phyloP scores from a whole-genome alignment of 2,797 vertebrate species.

The Urophycis tenuis region DNA sequence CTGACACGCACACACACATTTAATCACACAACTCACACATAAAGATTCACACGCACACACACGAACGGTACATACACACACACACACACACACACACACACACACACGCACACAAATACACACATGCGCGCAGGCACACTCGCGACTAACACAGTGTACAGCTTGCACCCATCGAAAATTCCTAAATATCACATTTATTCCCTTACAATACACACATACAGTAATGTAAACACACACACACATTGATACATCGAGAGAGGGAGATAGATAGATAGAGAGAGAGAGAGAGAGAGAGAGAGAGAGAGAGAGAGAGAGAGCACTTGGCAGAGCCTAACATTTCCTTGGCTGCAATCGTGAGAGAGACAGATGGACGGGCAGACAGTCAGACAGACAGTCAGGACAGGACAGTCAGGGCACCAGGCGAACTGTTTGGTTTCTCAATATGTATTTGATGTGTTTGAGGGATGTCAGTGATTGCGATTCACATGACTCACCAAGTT shows the following conservation, averaged over 20 bases:
- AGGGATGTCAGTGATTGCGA: not conserved
- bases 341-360: conserved; percentile 55
- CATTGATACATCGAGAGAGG: not conserved
- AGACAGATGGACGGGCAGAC: conserved; percentile 48
- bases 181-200: not conserved
- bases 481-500: not conserved
- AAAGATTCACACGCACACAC: too few species aligned
- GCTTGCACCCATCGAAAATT: not conserved
- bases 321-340: conserved; percentile 51
- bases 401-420: not conserved
- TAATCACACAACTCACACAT: too few species aligned
- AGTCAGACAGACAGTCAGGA: conserved; percentile 36
- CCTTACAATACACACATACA: conserved; percentile 4
- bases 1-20: not conserved
- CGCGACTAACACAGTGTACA: not conserved
- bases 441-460: not conserved
- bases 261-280: not conserved
- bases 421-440: not conserved
- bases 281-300: not conserved
- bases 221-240: not conserved
- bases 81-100: conserved; percentile 2
- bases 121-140: not conserved
- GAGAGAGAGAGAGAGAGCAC: not conserved
- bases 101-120: not conserved
- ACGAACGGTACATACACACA: not conserved